These are phyloP conservation scores for Dexiosoma caninum DNA, from an alignment of 2,888 invertebrate genomes.

Conservation along the genomic window DNA sequence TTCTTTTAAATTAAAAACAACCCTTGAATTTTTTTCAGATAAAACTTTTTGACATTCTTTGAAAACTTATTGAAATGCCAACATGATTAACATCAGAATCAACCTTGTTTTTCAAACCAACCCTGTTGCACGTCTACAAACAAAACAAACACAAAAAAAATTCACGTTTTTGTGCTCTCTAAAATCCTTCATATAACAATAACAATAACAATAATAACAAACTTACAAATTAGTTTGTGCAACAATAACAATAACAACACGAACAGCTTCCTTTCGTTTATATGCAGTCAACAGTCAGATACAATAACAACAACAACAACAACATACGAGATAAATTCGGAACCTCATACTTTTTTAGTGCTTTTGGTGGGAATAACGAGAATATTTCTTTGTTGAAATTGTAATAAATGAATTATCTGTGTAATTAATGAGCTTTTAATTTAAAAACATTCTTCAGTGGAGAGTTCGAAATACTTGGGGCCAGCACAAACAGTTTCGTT, in stretches of 20 bases:
- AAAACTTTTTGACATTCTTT: constrained; percentile 48
- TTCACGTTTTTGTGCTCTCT: not conserved
- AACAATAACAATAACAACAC: constrained; percentile 38
- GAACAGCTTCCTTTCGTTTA: constrained; percentile 26
- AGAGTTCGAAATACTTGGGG: constrained; percentile 26
- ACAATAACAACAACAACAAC: too few relatives aligned
- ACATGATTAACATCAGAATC: constrained; percentile 28
- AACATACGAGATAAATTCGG: too few relatives aligned
- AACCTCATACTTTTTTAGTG: not conserved
- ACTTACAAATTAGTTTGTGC: constrained; percentile 47
- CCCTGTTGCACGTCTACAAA: constrained; percentile 19
- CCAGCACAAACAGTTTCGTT: not conserved
- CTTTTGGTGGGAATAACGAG: constrained; percentile 29
- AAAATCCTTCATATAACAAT: constrained; percentile 10
- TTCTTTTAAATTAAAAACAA: not conserved
- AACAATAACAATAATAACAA: constrained; percentile 27
- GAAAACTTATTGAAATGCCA: constrained; percentile 39
- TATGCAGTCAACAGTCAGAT: not conserved
- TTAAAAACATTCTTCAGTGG: constrained; percentile 69
- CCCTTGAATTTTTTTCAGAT: constrained; percentile 4
- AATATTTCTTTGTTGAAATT: constrained; percentile 72
- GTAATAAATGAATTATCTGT: constrained; percentile 76
- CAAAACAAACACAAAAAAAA: too few relatives aligned
- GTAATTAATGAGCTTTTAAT: constrained; percentile 77
- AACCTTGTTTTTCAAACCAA: constrained; percentile 24